Percentiles rank a stretch among this genome's conserved stretches.
These are phyloP conservation scores for Megatriorchis doriae DNA, from an alignment of 2,113 vertebrate species.

Conservation along the genomic window DNA sequence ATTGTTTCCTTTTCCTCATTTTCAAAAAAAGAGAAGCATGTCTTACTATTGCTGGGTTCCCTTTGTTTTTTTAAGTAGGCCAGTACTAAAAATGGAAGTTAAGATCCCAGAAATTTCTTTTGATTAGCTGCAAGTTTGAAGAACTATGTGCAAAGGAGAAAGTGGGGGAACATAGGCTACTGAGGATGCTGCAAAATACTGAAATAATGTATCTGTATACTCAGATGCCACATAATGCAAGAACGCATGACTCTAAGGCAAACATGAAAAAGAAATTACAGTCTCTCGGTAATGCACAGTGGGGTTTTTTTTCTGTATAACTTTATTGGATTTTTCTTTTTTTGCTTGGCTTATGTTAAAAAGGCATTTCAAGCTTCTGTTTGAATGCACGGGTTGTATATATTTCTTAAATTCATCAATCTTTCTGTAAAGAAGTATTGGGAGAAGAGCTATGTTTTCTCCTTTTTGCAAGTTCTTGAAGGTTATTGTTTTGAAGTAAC, in stretches of 20 bases:
- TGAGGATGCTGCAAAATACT: not conserved
- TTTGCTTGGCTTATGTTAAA: not conserved
- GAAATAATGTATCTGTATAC: not conserved
- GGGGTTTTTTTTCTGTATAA: not conserved
- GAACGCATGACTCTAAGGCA: accelerated
- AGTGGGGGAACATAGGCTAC: not conserved
- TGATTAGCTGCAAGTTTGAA: not conserved
- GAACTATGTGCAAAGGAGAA: not conserved
- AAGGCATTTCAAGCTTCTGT: not conserved
- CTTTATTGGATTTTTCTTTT: not conserved
- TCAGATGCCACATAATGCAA: not conserved
- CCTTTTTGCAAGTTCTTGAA: not conserved
- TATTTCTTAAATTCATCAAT: not conserved
- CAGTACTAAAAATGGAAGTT: not conserved
- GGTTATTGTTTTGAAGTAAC: not conserved
- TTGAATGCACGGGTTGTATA: not conserved
- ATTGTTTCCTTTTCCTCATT: not conserved
- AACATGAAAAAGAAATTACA: not conserved
- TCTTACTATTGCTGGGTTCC: not conserved
- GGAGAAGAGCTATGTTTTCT: not conserved
- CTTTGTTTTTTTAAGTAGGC: not conserved
- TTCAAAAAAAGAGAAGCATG: not conserved
- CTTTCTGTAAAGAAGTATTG: not conserved
- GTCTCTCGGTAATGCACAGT: not conserved
- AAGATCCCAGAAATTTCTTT: not conserved